Base-by-base conservation (phyloP, 2,797 vertebrate genomes). In the Gymnocypris eckloni region DNA sequence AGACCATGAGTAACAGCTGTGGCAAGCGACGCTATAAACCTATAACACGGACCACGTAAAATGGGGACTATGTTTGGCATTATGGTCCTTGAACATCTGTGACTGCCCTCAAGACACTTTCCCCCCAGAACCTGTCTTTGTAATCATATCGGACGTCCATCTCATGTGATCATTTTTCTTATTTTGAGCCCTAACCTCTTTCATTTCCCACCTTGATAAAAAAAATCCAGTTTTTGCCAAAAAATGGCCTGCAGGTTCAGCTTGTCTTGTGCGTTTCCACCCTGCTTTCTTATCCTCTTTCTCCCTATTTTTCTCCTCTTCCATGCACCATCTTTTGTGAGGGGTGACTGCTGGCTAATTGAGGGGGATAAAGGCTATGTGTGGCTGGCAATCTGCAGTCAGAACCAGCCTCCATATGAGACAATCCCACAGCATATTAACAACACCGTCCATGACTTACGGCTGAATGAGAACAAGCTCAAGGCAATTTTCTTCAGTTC, bases 381-480 rank as follows among this genome's bases (percentile, higher is more conserved):
- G 86, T 97, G 96, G 96, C 93, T 97, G 90, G 96, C 96, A 71
- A 97, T 97, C 91, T 97, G 96, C 93, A 97, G 96, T 92, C 96
- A 97, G 93, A 97, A 97, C 92, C 96, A 97, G 91, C 96, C 96
- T 2, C 96, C 96, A 0, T 97, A 97, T 1, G 96, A 97, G 92
- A 96, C 96, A 88, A 96, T 97, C 69, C 96, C 96, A 7, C 96
- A 97, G 92, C 96, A 97, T 81, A 97, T 97, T 93, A 97, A 97
- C 91, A 97, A 96, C 93, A 97, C 96, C 0, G 96, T 97, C 91
- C 96, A 97, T 0, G 96, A 97, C 91, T 93, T 97, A 87, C 93
- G 96, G 50, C 95, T 97, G 85, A 97, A 97, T 0, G 96, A 97
- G 91, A 97, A 97, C 91, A 97, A 97, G 88, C 95, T 97, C 88